A percentile compares a stretch with the other conserved stretches of the same genome.
Conservation (phyloP, 2,888 invertebrate genomes). For the Danaus chrysippus region DNA sequence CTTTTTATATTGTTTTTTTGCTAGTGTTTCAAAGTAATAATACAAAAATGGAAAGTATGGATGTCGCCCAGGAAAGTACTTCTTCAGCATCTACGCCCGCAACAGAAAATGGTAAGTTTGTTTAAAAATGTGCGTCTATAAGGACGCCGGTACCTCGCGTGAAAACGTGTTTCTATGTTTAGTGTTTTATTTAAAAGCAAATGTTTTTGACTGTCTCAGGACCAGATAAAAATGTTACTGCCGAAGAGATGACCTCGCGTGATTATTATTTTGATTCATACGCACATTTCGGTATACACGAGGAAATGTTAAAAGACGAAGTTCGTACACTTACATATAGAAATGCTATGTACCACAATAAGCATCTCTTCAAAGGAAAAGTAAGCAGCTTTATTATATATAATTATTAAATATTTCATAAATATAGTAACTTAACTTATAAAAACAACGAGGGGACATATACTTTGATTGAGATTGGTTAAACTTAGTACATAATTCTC, state of each 20-base stretch:
- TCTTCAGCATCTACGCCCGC: slow-evolving; percentile 66
- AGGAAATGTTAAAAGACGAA: slow-evolving; percentile 99
- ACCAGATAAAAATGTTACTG: slow-evolving; percentile 80
- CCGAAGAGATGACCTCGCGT: slow-evolving; percentile 98
- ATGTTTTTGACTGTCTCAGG: slow-evolving; percentile 44
- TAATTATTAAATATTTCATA: neutral
- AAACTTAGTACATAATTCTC: too few species aligned
- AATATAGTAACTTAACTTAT: neutral
- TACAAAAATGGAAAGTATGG: slow-evolving; percentile 73
- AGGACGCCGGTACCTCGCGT: slow-evolving; percentile 44
- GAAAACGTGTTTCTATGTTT: slow-evolving; percentile 64
- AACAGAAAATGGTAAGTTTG: slow-evolving; percentile 67
- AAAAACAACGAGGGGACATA: neutral
- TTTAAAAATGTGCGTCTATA: slow-evolving; percentile 20
- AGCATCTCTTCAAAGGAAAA: slow-evolving; percentile 96
- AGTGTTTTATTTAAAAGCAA: slow-evolving; percentile 33
- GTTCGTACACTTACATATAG: slow-evolving; percentile 98
- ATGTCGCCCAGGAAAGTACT: slow-evolving; percentile 69
- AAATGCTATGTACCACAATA: slow-evolving; percentile 99
- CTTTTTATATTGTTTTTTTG: slow-evolving; percentile 44
- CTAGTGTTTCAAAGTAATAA: slow-evolving; percentile 24
- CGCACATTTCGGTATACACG: slow-evolving; percentile 99
- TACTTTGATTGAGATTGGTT: too few species aligned
- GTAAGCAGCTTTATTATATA: slow-evolving; percentile 50
- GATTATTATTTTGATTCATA: slow-evolving; percentile 99